Percentiles rank a stretch among this genome's conserved stretches.
These are phyloP conservation scores for Drosophila asahinai DNA, from an alignment of 1,140 invertebrate species.

Conservation along the genomic window DNA sequence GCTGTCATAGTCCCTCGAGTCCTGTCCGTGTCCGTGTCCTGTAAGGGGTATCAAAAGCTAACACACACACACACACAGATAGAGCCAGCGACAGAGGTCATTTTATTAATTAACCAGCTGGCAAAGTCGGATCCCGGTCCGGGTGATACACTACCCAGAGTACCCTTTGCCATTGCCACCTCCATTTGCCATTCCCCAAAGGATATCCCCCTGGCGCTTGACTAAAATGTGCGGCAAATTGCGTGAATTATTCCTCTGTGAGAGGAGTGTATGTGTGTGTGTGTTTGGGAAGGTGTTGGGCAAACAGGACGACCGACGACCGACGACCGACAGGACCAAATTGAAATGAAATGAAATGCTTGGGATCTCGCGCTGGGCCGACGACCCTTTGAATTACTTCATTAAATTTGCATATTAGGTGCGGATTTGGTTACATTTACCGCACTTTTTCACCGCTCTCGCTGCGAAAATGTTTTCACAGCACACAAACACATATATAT, in stretches of 20 bases:
- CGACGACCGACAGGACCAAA: conserved; percentile 39
- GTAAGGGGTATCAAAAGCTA: conserved; percentile 23
- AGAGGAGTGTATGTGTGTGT: conserved; percentile 1
- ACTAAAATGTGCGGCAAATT: conserved; percentile 78
- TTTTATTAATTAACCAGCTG: conserved; percentile 79
- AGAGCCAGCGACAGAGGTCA: conserved; percentile 65
- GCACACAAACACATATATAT: conserved; percentile 9
- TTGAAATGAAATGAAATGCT: conserved; percentile 69
- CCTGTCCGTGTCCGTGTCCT: conserved; percentile 3
- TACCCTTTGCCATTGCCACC: conserved; percentile 6
- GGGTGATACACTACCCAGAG: conserved; percentile 7
- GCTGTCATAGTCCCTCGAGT: not conserved
- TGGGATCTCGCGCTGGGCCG: conserved; percentile 21
- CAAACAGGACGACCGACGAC: conserved; percentile 31
- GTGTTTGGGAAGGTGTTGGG: conserved; percentile 54
- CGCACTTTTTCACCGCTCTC: conserved; percentile 56
- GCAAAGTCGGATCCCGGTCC: conserved; percentile 19
- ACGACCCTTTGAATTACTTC: conserved; percentile 80
- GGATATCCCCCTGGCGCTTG: conserved; percentile 27
- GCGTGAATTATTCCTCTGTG: conserved; percentile 70
- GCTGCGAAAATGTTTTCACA: conserved; percentile 17
- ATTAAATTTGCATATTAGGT: conserved; percentile 84
- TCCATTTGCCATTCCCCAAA: not conserved
- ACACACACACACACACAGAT: conserved; percentile 31
- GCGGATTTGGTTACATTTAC: conserved; percentile 74